These are phyloP conservation scores for Nannospalax galili DNA, from an alignment of 2,113 vertebrate species.

Conservation along the genomic window DNA sequence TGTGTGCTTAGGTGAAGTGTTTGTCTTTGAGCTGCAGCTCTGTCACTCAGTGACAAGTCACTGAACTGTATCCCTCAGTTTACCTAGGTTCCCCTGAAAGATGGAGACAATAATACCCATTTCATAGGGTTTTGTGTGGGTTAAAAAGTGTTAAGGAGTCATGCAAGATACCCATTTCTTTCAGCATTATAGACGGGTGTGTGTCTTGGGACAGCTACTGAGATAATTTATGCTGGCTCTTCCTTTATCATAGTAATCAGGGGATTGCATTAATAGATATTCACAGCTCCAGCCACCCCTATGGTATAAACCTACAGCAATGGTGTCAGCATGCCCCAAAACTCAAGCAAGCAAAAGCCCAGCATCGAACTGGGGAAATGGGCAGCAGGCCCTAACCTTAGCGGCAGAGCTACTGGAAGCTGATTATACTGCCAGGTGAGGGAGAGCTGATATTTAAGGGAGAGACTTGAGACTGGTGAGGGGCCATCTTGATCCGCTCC, in stretches of 20 bases:
- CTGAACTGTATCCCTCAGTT: not conserved
- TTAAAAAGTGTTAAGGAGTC: not conserved
- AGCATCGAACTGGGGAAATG: too few relatives aligned
- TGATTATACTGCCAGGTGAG: too few relatives aligned
- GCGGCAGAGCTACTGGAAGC: too few relatives aligned
- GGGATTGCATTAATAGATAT: not conserved
- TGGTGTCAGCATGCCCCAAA: too few relatives aligned
- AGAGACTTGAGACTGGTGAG: not conserved
- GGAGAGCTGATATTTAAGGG: too few relatives aligned
- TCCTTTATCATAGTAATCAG: not conserved
- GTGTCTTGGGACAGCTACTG: not conserved
- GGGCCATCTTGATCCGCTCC: not conserved
- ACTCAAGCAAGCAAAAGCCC: too few relatives aligned
- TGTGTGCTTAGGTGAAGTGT: not conserved
- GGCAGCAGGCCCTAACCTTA: too few relatives aligned
- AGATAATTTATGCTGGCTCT: conserved; percentile 14
- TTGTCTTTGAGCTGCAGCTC: not conserved
- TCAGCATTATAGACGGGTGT: not conserved
- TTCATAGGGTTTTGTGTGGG: not conserved
- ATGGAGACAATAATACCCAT: not conserved
- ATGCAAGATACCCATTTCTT: not conserved
- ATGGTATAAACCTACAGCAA: not conserved
- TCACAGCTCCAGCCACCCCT: not conserved
- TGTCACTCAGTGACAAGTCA: not conserved
- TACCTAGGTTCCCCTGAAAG: not conserved